phyloP scores from a whole-genome alignment of 2,113 vertebrate species.

The Tachysurus vachellii region DNA sequence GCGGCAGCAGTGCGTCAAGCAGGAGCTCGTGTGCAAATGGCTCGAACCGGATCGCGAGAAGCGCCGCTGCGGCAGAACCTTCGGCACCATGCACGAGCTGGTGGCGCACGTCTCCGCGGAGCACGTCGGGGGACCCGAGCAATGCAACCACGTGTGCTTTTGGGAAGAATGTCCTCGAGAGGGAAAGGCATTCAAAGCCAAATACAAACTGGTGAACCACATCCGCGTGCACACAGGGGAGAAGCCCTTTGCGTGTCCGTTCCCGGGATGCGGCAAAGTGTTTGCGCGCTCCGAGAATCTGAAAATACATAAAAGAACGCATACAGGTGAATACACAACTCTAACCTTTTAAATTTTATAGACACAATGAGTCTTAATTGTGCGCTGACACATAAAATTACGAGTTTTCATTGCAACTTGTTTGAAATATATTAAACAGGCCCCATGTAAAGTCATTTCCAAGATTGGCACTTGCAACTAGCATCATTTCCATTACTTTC shows the following conservation, averaged over 20 bases:
- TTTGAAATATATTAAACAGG: not conserved
- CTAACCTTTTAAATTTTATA: not conserved
- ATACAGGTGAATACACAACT: conserved; percentile 79
- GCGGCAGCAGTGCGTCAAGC: conserved; percentile 88
- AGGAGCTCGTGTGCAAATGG: conserved; percentile 90
- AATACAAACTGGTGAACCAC: conserved; percentile 90
- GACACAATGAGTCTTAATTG: not conserved
- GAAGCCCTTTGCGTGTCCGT: conserved; percentile 88
- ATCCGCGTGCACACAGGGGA: conserved; percentile 89
- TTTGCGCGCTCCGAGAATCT: conserved; percentile 90
- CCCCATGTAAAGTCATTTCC: not conserved
- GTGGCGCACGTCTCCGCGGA: conserved; percentile 88
- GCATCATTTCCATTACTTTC: not conserved
- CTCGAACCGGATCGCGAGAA: conserved; percentile 85
- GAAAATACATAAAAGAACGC: conserved; percentile 90
- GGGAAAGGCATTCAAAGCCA: conserved; percentile 90
- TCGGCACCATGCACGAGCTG: conserved; percentile 90
- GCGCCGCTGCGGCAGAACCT: conserved; percentile 84
- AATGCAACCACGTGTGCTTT: conserved; percentile 86
- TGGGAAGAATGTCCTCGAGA: conserved; percentile 88
- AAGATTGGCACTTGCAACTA: not conserved
- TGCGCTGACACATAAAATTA: not conserved
- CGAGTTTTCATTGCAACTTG: not conserved
- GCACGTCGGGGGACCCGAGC: conserved; percentile 86
- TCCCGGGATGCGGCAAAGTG: conserved; percentile 87